These are phyloP conservation scores for Neoascia interrupta DNA, from an alignment of 2,888 invertebrate species.

Conservation along the genomic window DNA sequence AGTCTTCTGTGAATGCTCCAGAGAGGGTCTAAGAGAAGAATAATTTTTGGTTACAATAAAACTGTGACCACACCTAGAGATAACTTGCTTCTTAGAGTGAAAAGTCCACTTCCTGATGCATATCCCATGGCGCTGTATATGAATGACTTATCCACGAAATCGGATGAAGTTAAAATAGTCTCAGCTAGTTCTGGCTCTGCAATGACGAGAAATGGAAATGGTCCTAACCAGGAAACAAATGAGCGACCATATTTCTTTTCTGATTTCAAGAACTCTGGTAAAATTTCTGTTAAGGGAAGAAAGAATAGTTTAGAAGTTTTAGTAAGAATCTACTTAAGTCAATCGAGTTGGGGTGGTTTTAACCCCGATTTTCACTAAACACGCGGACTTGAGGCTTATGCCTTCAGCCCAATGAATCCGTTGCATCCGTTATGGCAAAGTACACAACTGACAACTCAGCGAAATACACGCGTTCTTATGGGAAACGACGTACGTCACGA, in stretches of 20 bases:
- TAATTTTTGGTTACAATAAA: no score
- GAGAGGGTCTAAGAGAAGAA: slow-evolving; percentile 72
- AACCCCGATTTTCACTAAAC: no score
- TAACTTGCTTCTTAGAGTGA: slow-evolving; percentile 74
- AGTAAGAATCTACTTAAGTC: no score
- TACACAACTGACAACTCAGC: no score
- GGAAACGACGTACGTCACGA: no score
- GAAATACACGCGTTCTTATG: no score
- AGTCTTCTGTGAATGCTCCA: slow-evolving; percentile 76
- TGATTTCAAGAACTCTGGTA: slow-evolving; percentile 35
- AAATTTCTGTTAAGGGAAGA: slow-evolving; percentile 34
- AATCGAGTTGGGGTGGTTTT: no score
- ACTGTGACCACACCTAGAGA: no score
- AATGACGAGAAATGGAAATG: slow-evolving; percentile 75
- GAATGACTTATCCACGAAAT: slow-evolving; percentile 75
- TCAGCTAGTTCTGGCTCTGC: slow-evolving; percentile 75
- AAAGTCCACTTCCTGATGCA: slow-evolving; percentile 75
- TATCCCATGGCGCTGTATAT: slow-evolving; percentile 75
- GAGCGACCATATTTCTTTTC: slow-evolving; percentile 71
- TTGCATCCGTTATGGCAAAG: no score
- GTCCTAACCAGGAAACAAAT: slow-evolving; percentile 77
- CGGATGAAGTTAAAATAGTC: slow-evolving; percentile 75
- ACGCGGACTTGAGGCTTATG: no score
- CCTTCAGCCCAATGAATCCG: no score
- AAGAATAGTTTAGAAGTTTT: no score